These are phyloP conservation scores for Agriopis aurantiaria DNA, from an alignment of 2,888 invertebrate genomes.

Conservation along the genomic window DNA sequence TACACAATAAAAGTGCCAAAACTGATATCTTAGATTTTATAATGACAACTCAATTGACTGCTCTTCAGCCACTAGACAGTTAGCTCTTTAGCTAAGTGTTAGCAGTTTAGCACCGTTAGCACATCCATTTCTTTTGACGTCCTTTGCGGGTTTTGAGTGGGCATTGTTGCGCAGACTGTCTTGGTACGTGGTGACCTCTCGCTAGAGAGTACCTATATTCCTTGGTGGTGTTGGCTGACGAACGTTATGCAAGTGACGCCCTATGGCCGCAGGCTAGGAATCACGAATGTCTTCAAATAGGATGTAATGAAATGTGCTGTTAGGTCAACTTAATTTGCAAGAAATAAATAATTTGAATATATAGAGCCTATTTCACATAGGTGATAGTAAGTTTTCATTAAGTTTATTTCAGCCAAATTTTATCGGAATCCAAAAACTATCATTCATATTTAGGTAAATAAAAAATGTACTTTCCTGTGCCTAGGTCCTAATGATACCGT, in stretches of 20 bases:
- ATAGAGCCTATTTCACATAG: too few species aligned
- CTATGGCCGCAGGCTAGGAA: slow-evolving; percentile 17
- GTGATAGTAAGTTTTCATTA: too few species aligned
- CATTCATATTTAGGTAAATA: too few species aligned
- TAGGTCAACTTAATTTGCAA: neutral
- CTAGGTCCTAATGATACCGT: too few species aligned
- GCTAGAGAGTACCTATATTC: slow-evolving; percentile 5
- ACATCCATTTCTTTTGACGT: slow-evolving; percentile 43
- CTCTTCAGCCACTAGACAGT: neutral
- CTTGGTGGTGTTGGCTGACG: slow-evolving; percentile 35
- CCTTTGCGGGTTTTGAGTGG: slow-evolving; percentile 33
- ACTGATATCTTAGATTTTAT: neutral
- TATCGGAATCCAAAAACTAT: too few species aligned
- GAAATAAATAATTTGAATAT: too few species aligned
- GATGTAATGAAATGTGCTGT: neutral
- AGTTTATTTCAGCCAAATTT: too few species aligned
- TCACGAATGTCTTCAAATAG: neutral
- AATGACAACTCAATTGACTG: neutral
- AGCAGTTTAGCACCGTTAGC: slow-evolving; percentile 33
- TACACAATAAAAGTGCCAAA: neutral
- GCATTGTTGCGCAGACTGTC: slow-evolving; percentile 38
- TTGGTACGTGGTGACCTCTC: slow-evolving; percentile 11
- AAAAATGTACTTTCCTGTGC: too few species aligned
- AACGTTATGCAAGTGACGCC: slow-evolving; percentile 42
- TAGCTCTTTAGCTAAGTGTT: slow-evolving; percentile 10